Percentiles rank a stretch among this genome's conserved stretches.
Conservation (phyloP, 2,888 invertebrate genomes). For the Rhaphigaster nebulosa region DNA sequence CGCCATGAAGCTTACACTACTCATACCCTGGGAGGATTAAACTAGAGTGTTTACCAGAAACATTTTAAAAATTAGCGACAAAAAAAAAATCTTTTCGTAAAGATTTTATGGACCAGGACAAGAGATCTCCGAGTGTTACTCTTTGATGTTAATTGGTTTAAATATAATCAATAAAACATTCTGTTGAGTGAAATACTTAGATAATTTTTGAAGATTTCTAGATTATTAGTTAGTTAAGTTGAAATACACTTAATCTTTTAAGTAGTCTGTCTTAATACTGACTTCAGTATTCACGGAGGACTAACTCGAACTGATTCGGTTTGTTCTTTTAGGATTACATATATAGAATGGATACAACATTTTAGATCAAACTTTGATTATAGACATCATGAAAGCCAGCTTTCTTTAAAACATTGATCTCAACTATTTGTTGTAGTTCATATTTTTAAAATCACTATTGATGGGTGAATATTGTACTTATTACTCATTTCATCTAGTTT, state of each 20-base stretch:
- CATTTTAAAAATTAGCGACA: not conserved
- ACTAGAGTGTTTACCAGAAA: constrained; percentile 24
- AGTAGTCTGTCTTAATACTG: constrained; percentile 9
- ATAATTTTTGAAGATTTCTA: not conserved
- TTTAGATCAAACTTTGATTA: not conserved
- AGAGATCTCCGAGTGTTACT: constrained; percentile 14
- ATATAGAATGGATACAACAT: not conserved
- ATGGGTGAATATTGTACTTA: not conserved
- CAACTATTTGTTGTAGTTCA: not conserved
- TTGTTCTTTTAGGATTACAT: not conserved
- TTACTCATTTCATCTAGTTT: not conserved
- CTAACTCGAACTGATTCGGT: not conserved
- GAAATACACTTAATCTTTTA: not conserved
- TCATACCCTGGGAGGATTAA: constrained; percentile 60
- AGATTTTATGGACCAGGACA: constrained; percentile 35
- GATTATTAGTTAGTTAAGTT: not conserved
- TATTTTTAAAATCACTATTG: constrained; percentile 21
- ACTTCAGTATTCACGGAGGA: not conserved
- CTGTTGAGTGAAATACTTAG: not conserved
- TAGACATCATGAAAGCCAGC: constrained; percentile 36
- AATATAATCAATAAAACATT: constrained; percentile 29
- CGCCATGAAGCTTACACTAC: constrained; percentile 54
- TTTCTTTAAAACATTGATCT: constrained; percentile 24
- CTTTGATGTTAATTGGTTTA: constrained; percentile 13
- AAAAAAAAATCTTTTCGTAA: constrained; percentile 25